A percentile compares a stretch with the other conserved stretches of the same genome.
Evolutionary conservation across 2,113 vertebrate genomes (phyloP).

Genomic region (Podiceps cristatus): DNA sequence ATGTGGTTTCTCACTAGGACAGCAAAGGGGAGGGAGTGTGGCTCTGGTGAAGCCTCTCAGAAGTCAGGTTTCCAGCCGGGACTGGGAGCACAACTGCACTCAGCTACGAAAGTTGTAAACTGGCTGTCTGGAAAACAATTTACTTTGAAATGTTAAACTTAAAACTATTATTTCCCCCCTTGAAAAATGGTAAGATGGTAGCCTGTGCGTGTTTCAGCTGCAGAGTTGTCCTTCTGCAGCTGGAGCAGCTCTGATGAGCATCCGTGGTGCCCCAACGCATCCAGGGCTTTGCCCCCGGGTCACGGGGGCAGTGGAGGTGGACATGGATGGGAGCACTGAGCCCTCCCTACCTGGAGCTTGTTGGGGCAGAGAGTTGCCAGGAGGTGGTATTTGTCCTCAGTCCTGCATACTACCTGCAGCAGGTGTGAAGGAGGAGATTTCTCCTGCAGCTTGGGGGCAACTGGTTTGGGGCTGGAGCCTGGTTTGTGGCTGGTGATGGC

Average conservation of each 20-base stretch:
- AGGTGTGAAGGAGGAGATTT: background rate
- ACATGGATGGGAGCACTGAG: background rate
- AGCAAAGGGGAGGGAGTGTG: background rate
- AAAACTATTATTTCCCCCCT: accelerated
- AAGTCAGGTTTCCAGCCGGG: background rate
- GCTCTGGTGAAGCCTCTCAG: background rate
- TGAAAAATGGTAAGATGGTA: background rate
- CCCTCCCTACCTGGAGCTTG: background rate
- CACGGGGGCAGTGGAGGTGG: accelerated
- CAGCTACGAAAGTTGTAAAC: background rate
- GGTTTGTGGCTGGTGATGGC: background rate
- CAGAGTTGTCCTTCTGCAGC: background rate
- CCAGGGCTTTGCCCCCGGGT: accelerated
- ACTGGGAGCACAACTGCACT: background rate
- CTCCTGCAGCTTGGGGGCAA: background rate
- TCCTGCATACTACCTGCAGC: accelerated
- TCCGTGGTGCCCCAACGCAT: accelerated
- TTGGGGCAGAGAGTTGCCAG: accelerated
- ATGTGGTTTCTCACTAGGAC: background rate
- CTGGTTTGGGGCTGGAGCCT: background rate
- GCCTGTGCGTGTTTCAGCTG: background rate
- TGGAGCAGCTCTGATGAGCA: background rate
- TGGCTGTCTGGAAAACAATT: background rate
- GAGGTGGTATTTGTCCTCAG: background rate
- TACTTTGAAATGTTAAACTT: background rate